Percentiles rank a stretch among this genome's conserved stretches.
Conservation (phyloP, 2,888 invertebrate genomes). For the Caenorhabditis parvicauda region DNA sequence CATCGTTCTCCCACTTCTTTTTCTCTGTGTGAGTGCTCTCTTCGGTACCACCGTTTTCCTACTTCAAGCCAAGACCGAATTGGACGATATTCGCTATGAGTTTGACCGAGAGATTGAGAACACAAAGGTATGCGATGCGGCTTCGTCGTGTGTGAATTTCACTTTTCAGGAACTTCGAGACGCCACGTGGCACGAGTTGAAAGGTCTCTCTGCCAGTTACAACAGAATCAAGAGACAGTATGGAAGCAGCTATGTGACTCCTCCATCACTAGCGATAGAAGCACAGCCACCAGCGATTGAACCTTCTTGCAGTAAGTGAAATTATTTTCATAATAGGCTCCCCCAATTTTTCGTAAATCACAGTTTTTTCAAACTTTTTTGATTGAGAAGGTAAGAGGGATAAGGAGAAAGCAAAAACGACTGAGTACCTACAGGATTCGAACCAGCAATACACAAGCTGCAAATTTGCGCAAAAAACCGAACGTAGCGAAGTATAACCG, state of each 20-base stretch:
- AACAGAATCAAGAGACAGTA: slow-evolving; percentile 4
- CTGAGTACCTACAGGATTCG: neutral
- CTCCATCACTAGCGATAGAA: slow-evolving; percentile 24
- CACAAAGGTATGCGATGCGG: slow-evolving; percentile 5
- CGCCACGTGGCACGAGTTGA: slow-evolving; percentile 13
- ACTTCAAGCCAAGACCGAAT: slow-evolving; percentile 1
- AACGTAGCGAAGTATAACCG: neutral
- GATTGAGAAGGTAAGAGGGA: neutral
- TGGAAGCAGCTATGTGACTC: slow-evolving; percentile 22
- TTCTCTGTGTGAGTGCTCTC: neutral
- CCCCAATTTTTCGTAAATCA: neutral
- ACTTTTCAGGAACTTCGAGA: slow-evolving; percentile 12
- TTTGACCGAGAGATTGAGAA: slow-evolving; percentile 9
- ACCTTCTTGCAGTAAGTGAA: slow-evolving; percentile 32
- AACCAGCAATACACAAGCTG: neutral
- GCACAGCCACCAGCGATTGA: slow-evolving; percentile 31
- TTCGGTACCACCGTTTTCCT: neutral
- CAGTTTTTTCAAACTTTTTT: neutral
- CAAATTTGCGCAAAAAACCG: neutral
- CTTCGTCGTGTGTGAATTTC: neutral
- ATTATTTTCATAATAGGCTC: neutral
- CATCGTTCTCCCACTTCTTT: neutral
- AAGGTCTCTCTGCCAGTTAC: slow-evolving; percentile 1
- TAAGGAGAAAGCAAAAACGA: neutral
- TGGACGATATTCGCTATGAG: neutral